A percentile compares a stretch with the other conserved stretches of the same genome.
Evolutionary conservation across 2,113 vertebrate species (phyloP).

Genomic region (Egretta garzetta): DNA sequence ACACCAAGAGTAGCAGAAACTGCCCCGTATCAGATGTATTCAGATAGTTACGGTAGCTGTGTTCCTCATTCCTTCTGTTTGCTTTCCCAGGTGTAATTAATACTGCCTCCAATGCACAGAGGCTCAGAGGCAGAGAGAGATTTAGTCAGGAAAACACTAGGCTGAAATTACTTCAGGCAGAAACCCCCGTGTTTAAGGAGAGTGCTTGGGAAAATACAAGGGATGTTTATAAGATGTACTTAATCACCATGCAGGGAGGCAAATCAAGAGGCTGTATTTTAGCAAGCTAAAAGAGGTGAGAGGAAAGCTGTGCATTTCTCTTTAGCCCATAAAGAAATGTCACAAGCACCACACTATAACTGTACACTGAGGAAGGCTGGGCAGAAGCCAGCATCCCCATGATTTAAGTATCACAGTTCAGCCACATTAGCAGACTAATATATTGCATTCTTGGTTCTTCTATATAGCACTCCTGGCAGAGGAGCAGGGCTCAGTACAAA

Average conservation of each 20-base stretch:
- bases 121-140: neutral
- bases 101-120: neutral
- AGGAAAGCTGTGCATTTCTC: slow-evolving; percentile 4
- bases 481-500: slow-evolving; percentile 22
- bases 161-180: neutral
- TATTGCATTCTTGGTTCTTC: slow-evolving; percentile 18
- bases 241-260: slow-evolving; percentile 29
- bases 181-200: neutral
- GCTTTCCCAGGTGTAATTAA: neutral
- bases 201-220: slow-evolving; percentile 13
- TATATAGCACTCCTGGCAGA: neutral
- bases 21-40: neutral
- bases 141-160: slow-evolving; percentile 16
- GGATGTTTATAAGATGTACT: neutral
- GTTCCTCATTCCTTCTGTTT: slow-evolving; percentile 19
- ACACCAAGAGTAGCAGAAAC: neutral
- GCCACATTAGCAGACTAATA: neutral
- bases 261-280: slow-evolving; percentile 31
- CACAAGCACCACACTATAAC: neutral
- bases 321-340: slow-evolving; percentile 33
- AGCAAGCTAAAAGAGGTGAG: slow-evolving; percentile 35
- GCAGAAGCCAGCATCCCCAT: neutral
- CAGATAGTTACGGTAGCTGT: neutral
- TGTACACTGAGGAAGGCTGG: neutral
- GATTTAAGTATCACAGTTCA: slow-evolving; percentile 48